These are phyloP conservation scores for Centruroides sculpturatus DNA, from an alignment of 1,140 invertebrate species.

Conservation along the genomic window DNA sequence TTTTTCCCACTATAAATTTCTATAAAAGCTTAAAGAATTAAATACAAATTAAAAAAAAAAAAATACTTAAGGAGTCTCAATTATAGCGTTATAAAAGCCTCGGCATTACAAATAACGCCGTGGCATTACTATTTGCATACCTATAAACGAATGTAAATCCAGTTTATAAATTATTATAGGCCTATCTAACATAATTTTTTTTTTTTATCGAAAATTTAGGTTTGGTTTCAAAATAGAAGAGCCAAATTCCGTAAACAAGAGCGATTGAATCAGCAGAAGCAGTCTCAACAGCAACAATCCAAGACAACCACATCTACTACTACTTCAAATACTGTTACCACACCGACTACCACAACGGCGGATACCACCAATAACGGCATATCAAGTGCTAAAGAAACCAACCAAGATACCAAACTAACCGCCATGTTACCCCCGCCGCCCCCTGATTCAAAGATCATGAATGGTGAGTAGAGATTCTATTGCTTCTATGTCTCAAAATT, in stretches of 20 bases:
- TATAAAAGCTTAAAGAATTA: too few species aligned
- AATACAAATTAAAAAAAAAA: too few species aligned
- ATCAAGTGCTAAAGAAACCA: conserved; percentile 3
- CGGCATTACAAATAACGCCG: too few species aligned
- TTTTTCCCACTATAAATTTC: too few species aligned
- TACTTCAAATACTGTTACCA: conserved; percentile 1
- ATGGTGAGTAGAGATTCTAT: conserved; percentile 2
- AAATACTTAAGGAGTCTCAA: too few species aligned
- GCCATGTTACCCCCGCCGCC: conserved; percentile 6
- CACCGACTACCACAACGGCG: not conserved
- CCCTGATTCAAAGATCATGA: conserved; percentile 6
- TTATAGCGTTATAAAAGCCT: too few species aligned
- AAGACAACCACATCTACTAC: not conserved
- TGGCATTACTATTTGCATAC: too few species aligned
- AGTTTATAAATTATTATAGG: too few species aligned
- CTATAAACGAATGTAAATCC: too few species aligned
- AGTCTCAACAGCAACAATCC: conserved; percentile 5
- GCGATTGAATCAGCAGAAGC: conserved; percentile 16
- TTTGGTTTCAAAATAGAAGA: conserved; percentile 35
- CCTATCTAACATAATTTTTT: too few species aligned
- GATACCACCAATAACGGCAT: not conserved
- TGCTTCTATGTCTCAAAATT: not conserved
- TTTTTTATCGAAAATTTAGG: conserved; percentile 24
- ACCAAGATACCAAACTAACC: conserved; percentile 11
- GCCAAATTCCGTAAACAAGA: conserved; percentile 26